phyloP scores from a whole-genome alignment of 37 sponge, comb jelly and placozoan species.

The Agelas oroides region DNA sequence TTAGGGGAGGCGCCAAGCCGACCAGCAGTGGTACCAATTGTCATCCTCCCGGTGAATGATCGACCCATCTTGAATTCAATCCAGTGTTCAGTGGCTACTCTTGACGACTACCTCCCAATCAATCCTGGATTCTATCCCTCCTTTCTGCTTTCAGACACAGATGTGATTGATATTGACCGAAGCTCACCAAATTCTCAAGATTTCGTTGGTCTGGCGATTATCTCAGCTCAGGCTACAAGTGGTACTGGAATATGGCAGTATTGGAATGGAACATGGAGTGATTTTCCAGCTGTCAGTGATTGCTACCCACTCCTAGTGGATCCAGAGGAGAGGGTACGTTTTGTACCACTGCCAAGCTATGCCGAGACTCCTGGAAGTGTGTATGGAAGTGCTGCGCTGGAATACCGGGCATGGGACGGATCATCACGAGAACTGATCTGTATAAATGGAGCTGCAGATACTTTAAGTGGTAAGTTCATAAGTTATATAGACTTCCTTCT shows the following conservation, averaged over 20 bases:
- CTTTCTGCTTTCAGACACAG: conserved; percentile 22
- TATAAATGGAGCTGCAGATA: not conserved
- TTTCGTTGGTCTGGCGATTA: conserved; percentile 65
- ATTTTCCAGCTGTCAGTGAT: conserved; percentile 12
- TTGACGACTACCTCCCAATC: conserved; percentile 58
- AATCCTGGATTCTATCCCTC: conserved; percentile 60
- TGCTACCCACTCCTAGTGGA: conserved; percentile 45
- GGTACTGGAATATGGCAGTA: conserved; percentile 65
- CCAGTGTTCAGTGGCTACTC: not conserved
- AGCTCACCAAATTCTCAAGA: conserved; percentile 28
- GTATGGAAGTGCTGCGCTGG: conserved; percentile 31
- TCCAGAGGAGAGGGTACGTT: conserved; percentile 33
- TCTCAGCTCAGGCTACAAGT: not conserved
- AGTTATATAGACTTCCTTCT: not conserved
- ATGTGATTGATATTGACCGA: conserved; percentile 64
- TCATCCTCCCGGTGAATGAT: conserved; percentile 41
- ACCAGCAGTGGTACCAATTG: conserved; percentile 28
- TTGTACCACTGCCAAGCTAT: conserved; percentile 34
- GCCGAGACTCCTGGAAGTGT: not conserved
- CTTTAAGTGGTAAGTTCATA: not conserved
- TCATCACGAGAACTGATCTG: not conserved
- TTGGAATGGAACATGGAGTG: conserved; percentile 37
- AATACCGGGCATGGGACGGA: conserved; percentile 76
- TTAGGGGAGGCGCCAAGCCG: conserved; percentile 25
- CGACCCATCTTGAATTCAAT: conserved; percentile 27